Base-by-base conservation (phyloP, 2,797 vertebrate species). In the Stomatorhinus walkeri region DNA sequence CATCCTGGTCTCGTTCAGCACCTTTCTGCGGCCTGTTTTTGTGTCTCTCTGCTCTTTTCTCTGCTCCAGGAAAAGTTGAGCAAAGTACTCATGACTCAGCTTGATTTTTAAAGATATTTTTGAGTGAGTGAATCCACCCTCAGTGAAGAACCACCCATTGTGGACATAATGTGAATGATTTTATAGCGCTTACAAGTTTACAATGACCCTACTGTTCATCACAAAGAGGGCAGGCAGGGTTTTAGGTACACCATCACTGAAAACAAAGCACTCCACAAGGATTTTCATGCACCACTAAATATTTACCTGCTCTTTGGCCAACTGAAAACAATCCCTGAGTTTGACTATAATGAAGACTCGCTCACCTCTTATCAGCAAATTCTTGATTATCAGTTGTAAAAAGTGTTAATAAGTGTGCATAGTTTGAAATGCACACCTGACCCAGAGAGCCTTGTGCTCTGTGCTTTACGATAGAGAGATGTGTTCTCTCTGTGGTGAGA, bases 381-480 rank as follows among this genome's bases (percentile, higher is more conserved):
- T 46, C 72, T 10, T 19, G 22, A 24, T 24, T 86, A 61, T 89
- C 81, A n/a, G 85, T 59, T 22, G 28, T 81, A 54, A 48, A 87
- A 89, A 89, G 64, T 36, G 85, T 87, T 87, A 43, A 89, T 87
- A 87, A 81, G 89, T 36, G 22, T 32, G 68, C 22, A 12, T 40
- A 14, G 54, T 59, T 40, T 28, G 36, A 89, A 87, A 22, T 68
- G 36, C 89, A 48, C 76, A 43, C n/a, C 83, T 72, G 90, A 87
- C 84, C 86, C 87, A 61, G 88, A 88, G 89, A 88, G 40, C 86
- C 84, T 64, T 89, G 56, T 22, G 36, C 28, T 83, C 87, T 91
- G 89, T 90, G 91, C 91, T 0, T 84, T 51, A 90, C 87, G 88
- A 87, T 87, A 32, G 28, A 32, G n/a, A 85, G 68, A 72, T 49